Evolutionary conservation across 2,797 vertebrate species (phyloP).

Genomic region (Graptemys geographica): DNA sequence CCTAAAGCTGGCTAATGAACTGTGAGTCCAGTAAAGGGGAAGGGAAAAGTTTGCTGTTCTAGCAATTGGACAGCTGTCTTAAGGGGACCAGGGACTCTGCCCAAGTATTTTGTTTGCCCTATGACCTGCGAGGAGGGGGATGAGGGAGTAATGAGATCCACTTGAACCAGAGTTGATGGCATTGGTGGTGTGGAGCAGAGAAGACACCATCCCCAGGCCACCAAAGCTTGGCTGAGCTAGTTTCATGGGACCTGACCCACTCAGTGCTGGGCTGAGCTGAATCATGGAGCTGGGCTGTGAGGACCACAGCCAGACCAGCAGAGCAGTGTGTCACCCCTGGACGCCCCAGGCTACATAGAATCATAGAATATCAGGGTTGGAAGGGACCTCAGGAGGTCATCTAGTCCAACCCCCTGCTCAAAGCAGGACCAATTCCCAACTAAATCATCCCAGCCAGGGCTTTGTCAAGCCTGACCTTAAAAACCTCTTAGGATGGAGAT

Average conservation of each 20-base stretch:
- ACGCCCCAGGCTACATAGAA: not conserved
- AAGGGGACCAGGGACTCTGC: not conserved
- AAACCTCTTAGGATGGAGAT: no score
- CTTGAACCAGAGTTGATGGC: not conserved
- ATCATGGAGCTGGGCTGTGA: not conserved
- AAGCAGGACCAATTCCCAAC: no score
- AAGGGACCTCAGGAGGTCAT: no score
- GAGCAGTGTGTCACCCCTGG: not conserved
- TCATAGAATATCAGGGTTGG: no score
- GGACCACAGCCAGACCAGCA: not conserved
- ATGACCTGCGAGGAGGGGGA: not conserved
- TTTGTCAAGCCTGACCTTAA: no score
- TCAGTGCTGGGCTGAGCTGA: not conserved
- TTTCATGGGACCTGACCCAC: not conserved
- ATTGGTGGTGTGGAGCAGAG: not conserved
- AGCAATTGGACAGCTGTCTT: rapidly evolving
- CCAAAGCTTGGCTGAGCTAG: not conserved
- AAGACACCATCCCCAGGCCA: not conserved
- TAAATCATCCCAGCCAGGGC: no score
- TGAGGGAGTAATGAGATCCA: not conserved
- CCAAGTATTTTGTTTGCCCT: not conserved
- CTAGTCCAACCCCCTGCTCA: no score
- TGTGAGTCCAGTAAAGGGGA: not conserved
- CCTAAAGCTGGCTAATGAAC: not conserved
- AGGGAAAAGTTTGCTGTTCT: not conserved